These are phyloP conservation scores for Drosophila pruinosa DNA, from an alignment of 1,140 invertebrate species.

Conservation along the genomic window DNA sequence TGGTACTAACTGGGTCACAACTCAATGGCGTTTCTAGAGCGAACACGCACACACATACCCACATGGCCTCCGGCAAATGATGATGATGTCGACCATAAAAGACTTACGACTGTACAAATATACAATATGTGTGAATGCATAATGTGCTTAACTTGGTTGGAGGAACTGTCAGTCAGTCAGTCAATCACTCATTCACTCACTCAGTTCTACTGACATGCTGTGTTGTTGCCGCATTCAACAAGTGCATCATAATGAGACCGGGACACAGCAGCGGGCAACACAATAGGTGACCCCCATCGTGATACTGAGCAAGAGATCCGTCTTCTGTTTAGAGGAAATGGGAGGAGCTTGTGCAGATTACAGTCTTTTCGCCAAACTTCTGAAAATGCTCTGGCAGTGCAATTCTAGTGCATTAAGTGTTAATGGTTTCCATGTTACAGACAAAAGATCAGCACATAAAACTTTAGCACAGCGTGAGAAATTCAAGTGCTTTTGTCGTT, in stretches of 20 bases:
- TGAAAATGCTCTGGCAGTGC: constrained; percentile 30
- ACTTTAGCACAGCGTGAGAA: constrained; percentile 32
- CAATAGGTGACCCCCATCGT: constrained; percentile 19
- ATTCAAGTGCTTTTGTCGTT: not conserved
- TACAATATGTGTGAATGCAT: constrained; percentile 43
- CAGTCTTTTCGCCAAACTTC: constrained; percentile 9
- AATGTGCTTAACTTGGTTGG: constrained; percentile 63
- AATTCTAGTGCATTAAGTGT: constrained; percentile 44
- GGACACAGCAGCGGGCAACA: constrained; percentile 26
- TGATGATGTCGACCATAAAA: constrained; percentile 65
- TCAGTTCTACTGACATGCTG: constrained; percentile 29
- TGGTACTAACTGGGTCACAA: constrained; percentile 67
- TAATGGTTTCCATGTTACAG: constrained; percentile 33
- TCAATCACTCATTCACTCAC: constrained; percentile 29
- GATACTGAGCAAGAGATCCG: not conserved
- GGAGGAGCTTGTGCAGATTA: constrained; percentile 21
- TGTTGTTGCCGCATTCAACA: constrained; percentile 43
- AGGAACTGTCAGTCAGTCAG: constrained; percentile 31
- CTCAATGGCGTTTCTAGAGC: constrained; percentile 63
- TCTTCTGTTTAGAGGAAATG: constrained; percentile 20
- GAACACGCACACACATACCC: constrained; percentile 18
- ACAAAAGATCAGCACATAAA: constrained; percentile 1
- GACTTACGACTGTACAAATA: constrained; percentile 59
- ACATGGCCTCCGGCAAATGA: constrained; percentile 4
- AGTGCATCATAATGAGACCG: constrained; percentile 50